Conservation (phyloP, 2,797 vertebrate species). For the Phoxinus dragarum region DNA sequence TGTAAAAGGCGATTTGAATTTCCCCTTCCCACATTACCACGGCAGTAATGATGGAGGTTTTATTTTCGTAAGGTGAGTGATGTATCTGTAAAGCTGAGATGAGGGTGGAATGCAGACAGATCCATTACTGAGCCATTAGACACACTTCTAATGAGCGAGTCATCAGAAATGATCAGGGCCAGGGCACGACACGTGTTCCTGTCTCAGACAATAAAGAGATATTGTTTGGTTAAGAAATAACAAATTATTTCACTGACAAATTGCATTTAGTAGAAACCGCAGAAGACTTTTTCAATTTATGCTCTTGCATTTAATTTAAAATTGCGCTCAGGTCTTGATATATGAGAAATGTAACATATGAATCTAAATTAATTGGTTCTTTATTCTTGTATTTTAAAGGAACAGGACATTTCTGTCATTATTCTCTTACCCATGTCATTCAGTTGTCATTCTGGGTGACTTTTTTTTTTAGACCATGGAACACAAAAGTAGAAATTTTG, state of each 20-base stretch:
- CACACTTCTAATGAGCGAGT: constrained; percentile 39
- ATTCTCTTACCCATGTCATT: not conserved
- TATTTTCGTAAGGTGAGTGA: constrained; percentile 42
- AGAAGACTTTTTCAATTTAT: constrained; percentile 1
- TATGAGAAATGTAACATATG: not conserved
- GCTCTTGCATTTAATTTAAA: not conserved
- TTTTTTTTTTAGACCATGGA: not conserved
- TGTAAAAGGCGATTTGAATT: not conserved
- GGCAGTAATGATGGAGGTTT: constrained; percentile 27
- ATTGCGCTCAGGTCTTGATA: not conserved
- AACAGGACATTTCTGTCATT: not conserved
- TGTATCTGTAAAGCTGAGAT: constrained; percentile 28
- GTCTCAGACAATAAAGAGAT: constrained; percentile 40
- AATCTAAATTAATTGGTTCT: not conserved
- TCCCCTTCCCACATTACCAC: constrained; percentile 1
- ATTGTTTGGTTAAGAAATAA: constrained; percentile 36
- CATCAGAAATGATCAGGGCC: constrained; percentile 45
- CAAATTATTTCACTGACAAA: constrained; percentile 21
- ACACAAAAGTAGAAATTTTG: not conserved
- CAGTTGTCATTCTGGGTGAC: not conserved
- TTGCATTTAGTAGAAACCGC: not conserved
- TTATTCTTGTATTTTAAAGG: not conserved
- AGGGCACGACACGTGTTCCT: constrained; percentile 30
- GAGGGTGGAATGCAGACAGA: constrained; percentile 19
- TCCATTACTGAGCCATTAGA: constrained; percentile 49